Evolutionary conservation across 1,140 invertebrate species (phyloP), one percentile per base, ranked within the genome.

Genomic region (Cherax destructor): DNA sequence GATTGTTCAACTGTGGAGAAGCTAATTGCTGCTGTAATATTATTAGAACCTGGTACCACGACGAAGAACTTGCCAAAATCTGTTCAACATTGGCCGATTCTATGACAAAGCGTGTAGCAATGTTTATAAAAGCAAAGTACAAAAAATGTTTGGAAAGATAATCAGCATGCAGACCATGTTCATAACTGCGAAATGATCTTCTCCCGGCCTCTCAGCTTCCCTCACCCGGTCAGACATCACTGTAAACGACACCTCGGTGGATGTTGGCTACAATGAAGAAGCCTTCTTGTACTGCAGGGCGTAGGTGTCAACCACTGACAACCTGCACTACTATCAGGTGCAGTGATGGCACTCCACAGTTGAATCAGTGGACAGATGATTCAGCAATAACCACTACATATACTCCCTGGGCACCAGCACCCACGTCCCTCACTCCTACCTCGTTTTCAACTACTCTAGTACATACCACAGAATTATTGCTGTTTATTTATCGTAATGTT

Each of bases 281-380:
- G n/a, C 24, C 69, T 74, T 74, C 69, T 21, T 72, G n/a, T 72
- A 24, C 69, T 72, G 69, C 69, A 72, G 24, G 69, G 69, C 18
- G 69, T 4, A n/a, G 69, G 61, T 65, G 61, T 72, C 69, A 5
- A 72, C 69, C 69, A 72, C 69, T 7, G n/a, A 24, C 69, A 30
- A 72, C 69, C 69, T 72, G 69, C 69, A 72, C 69, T n/a, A 72
- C 16, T 72, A 72, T n/a, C n/a, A 72, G 69, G n/a, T 72, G 4
- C 69, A 72, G 69, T 72, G 69, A n/a, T n/a, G 69, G 69, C 4
- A 41, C 69, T 30, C 69, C 69, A 72, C 69, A 72, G n/a, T 4
- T 72, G 7, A 72, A 21, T 4, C 1, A 0, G 69, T 72, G 69
- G 69, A 21, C 69, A 72, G 69, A 72, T 72, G 69, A n/a, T 72